These are phyloP conservation scores for Cybosia mesomella DNA, from an alignment of 2,888 invertebrate species.

Conservation along the genomic window DNA sequence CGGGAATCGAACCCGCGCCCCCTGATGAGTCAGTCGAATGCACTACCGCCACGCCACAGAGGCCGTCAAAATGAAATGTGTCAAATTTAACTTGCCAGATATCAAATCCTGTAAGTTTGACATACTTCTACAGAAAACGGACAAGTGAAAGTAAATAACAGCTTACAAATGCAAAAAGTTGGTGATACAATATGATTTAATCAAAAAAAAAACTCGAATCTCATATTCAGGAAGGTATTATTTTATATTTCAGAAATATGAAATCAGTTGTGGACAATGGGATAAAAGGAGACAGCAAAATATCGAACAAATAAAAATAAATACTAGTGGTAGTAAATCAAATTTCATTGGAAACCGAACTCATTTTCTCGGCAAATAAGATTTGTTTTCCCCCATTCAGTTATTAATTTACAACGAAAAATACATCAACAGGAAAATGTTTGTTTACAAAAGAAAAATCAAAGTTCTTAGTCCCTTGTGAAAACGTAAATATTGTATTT, in stretches of 20 bases:
- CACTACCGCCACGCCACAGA: too few relatives aligned
- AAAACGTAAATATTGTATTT: conserved; percentile 1
- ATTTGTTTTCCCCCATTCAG: conserved; percentile 10
- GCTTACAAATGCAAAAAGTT: too few relatives aligned
- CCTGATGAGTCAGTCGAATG: too few relatives aligned
- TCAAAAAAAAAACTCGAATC: neutral
- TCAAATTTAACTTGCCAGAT: too few relatives aligned
- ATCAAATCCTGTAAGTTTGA: too few relatives aligned
- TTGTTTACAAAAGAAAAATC: neutral
- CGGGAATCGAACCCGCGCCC: too few relatives aligned
- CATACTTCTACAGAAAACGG: too few relatives aligned
- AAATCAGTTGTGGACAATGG: neutral
- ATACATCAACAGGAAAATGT: conserved; percentile 17
- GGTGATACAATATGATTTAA: too few relatives aligned
- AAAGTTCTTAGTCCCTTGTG: neutral
- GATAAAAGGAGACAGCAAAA: neutral
- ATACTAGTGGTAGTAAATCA: neutral
- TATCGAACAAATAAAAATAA: neutral
- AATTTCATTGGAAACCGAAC: conserved; percentile 14
- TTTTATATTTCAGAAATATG: neutral
- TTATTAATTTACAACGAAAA: conserved; percentile 7
- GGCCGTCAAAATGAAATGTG: too few relatives aligned
- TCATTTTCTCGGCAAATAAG: conserved; percentile 16
- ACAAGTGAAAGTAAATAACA: too few relatives aligned
- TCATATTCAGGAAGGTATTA: neutral